Base-by-base conservation (phyloP, 2,888 invertebrate species). In the Lottia scabra region DNA sequence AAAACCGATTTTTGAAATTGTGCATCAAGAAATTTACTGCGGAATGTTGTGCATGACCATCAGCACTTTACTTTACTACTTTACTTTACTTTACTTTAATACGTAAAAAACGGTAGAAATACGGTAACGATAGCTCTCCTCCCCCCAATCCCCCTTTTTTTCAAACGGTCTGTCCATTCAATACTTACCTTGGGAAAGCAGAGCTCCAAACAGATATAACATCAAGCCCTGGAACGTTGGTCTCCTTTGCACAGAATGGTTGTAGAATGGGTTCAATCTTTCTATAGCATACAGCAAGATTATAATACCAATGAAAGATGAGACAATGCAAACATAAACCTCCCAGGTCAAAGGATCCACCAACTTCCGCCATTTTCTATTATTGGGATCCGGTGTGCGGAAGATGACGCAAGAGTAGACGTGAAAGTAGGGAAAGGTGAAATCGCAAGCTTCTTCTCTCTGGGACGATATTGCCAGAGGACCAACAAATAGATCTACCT, bases 391-490 rank as follows among this genome's bases (percentile, higher is more conserved):
- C 1, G 81, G 82, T 66, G 79, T 82, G 69, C 75, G 80, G 67
- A 83, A 72, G 13, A 85, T 62, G 3, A 82, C 80, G 6, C 79
- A 78, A 10, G 80, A 78, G 65, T 77, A 78, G 68, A 83, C 84
- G 38, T 76, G 78, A 72, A 71, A 78, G 68, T 78, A 97, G 0
- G 97, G 96, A 0, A 96, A 94, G 3, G 96, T 94, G 83, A 95
- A 97, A 88, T 97, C 97, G 1, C 96, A 93, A 0, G 95, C 94
- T 89, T 95, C 95, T 86, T 96, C 95, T 48, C 95, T 91, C 79
- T 96, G 96, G 0, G 96, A 94, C 3, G 96, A 96, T 95, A 96
- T 96, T 8, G 95, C 94, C 56, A 96, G 89, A 0, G 96, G 94
- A 0, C 94, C 94, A 0, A 96, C 92, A 0, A 94, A 94, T 65